Conservation (phyloP, 35 echinoderm and acorn worm species). For the Ophioderma brevispina region DNA sequence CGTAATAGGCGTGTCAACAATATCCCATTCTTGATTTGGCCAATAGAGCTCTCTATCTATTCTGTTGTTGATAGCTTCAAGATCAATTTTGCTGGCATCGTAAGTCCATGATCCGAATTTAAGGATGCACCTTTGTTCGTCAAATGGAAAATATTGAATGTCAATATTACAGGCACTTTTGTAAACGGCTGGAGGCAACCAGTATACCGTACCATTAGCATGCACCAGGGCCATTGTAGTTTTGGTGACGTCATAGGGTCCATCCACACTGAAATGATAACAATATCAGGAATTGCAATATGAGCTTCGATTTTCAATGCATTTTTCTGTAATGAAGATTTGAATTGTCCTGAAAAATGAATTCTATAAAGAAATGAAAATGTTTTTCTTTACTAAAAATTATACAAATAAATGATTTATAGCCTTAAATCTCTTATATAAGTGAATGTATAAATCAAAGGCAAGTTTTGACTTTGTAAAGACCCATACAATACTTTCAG, state of each 20-base stretch:
- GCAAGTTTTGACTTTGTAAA: too few relatives aligned
- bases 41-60: conserved; percentile 65
- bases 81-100: conserved; percentile 79
- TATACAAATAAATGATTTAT: too few relatives aligned
- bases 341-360: too few relatives aligned
- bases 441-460: too few relatives aligned
- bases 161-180: conserved; percentile 83
- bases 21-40: conserved; percentile 91
- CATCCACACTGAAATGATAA: conserved; percentile 59
- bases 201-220: conserved; percentile 75
- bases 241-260: conserved; percentile 50
- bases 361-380: too few relatives aligned
- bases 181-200: conserved; percentile 86
- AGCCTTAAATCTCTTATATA: too few relatives aligned
- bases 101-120: conserved; percentile 98
- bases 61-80: conserved; percentile 40
- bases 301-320: too few relatives aligned
- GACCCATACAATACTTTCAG: too few relatives aligned
- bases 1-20: conserved; percentile 80
- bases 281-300: too few relatives aligned
- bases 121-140: conserved; percentile 85
- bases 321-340: too few relatives aligned
- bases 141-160: conserved; percentile 89
- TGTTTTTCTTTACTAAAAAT: too few relatives aligned
- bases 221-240: conserved; percentile 73